Evolutionary conservation across 2,113 vertebrate genomes (phyloP).

Genomic region (Ophthalmolycus amberensis): DNA sequence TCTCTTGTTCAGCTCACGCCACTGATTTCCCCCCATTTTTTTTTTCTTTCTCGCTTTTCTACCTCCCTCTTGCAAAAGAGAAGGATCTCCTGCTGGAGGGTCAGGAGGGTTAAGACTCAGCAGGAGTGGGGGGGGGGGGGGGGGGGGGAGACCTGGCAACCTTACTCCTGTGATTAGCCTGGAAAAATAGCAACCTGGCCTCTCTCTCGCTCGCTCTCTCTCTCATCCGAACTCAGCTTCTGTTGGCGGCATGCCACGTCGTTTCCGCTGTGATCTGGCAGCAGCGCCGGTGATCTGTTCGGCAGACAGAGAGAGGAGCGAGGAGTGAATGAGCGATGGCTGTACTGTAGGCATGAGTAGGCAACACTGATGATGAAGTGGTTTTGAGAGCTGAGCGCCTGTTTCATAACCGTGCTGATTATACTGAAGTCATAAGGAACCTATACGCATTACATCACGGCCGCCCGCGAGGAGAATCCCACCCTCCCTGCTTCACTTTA

Average conservation of each 20-base stretch:
- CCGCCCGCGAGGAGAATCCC: slow-evolving; percentile 47
- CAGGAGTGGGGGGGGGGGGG: slow-evolving; percentile 9
- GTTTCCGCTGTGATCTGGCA: slow-evolving; percentile 47
- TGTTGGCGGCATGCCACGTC: slow-evolving; percentile 23
- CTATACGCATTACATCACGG: slow-evolving; percentile 70
- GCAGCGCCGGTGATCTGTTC: slow-evolving; percentile 35
- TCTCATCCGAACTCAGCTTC: slow-evolving; percentile 44
- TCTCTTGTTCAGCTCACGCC: slow-evolving; percentile 83
- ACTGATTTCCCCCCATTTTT: slow-evolving; percentile 69
- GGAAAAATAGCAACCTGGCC: slow-evolving; percentile 63
- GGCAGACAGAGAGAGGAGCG: slow-evolving; percentile 40
- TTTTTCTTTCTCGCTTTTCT: slow-evolving; percentile 2
- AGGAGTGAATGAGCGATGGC: slow-evolving; percentile 53
- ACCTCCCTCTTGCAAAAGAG: slow-evolving; percentile 46
- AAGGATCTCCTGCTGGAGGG: slow-evolving; percentile 55
- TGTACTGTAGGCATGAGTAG: slow-evolving; percentile 49
- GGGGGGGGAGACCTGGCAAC: slow-evolving; percentile 51
- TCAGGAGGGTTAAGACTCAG: slow-evolving; percentile 68
- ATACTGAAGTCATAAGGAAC: slow-evolving; percentile 77
- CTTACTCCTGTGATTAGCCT: slow-evolving; percentile 46
- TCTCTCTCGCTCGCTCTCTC: neutral
- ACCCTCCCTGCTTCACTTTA: slow-evolving; percentile 44
- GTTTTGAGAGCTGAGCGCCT: slow-evolving; percentile 44
- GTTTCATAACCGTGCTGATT: slow-evolving; percentile 73
- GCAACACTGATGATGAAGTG: slow-evolving; percentile 70